Evolutionary conservation across 2,797 vertebrate species (phyloP).

Genomic region (Phoebastria nigripes): DNA sequence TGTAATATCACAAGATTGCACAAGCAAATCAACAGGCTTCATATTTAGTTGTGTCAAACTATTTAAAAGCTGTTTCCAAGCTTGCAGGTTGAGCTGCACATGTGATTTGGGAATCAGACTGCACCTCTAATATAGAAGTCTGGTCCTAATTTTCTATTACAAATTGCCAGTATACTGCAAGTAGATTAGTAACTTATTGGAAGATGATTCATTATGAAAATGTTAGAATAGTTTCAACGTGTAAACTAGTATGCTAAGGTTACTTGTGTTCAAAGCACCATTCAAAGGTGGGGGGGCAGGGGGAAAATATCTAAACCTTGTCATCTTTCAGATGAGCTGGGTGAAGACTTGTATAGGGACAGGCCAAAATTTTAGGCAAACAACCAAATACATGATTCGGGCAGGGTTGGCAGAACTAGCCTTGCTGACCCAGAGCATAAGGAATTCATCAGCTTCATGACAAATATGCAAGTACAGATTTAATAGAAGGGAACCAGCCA

Average conservation of each 20-base stretch:
- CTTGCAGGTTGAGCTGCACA: background rate
- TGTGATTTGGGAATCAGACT: background rate
- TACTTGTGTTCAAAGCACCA: background rate
- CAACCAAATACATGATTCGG: background rate
- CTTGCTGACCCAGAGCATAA: conserved; percentile 24
- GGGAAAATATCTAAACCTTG: background rate
- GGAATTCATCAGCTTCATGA: conserved; percentile 6
- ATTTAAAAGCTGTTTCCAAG: background rate
- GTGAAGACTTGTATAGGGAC: background rate
- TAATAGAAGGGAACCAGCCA: background rate
- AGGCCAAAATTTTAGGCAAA: background rate
- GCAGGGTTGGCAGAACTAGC: background rate
- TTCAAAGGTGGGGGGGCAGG: background rate
- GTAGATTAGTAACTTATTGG: background rate
- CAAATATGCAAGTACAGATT: background rate
- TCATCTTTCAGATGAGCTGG: background rate
- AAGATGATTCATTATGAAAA: background rate
- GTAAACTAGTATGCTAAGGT: background rate
- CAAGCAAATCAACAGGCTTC: background rate
- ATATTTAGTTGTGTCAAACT: background rate
- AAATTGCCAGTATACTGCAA: background rate
- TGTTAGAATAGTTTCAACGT: background rate
- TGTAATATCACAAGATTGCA: background rate
- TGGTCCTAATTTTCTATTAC: background rate
- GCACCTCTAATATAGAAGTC: background rate